Evolutionary conservation across 2,888 invertebrate genomes (phyloP).

Genomic region (Bombylius discolor): DNA sequence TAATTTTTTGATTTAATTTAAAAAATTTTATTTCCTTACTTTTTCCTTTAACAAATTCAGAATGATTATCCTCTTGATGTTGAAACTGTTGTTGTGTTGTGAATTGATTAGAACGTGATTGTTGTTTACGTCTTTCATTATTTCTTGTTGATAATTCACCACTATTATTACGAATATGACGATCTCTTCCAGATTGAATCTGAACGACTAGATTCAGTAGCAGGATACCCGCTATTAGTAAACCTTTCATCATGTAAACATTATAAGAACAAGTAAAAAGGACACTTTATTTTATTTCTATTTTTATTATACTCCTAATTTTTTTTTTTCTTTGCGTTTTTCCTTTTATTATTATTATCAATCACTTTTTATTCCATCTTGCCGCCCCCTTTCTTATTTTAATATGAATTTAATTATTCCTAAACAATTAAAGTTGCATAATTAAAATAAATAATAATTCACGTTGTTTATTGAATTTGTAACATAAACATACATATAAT

Average conservation of each 20-base stretch:
- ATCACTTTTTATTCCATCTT: too few species aligned
- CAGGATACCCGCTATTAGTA: slow-evolving; percentile 24
- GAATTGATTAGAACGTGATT: slow-evolving; percentile 21
- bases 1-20: too few species aligned
- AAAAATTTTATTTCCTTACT: slow-evolving; percentile 43
- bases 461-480: too few species aligned
- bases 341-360: too few species aligned
- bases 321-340: not conserved
- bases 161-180: slow-evolving; percentile 16
- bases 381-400: too few species aligned
- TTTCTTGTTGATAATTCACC: not conserved
- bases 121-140: not conserved
- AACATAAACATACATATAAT: too few species aligned
- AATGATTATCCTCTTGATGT: slow-evolving; percentile 33
- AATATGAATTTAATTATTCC: too few species aligned
- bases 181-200: slow-evolving; percentile 21
- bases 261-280: slow-evolving; percentile 3
- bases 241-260: slow-evolving; percentile 23
- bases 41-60: slow-evolving; percentile 66
- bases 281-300: not conserved
- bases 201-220: slow-evolving; percentile 24
- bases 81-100: slow-evolving; percentile 23
- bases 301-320: not conserved
- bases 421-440: too few species aligned
- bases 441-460: too few species aligned